Evolutionary conservation across 2,797 vertebrate genomes (phyloP), one percentile per base, ranked within the genome.

Genomic region (Aulostomus chinensis): DNA sequence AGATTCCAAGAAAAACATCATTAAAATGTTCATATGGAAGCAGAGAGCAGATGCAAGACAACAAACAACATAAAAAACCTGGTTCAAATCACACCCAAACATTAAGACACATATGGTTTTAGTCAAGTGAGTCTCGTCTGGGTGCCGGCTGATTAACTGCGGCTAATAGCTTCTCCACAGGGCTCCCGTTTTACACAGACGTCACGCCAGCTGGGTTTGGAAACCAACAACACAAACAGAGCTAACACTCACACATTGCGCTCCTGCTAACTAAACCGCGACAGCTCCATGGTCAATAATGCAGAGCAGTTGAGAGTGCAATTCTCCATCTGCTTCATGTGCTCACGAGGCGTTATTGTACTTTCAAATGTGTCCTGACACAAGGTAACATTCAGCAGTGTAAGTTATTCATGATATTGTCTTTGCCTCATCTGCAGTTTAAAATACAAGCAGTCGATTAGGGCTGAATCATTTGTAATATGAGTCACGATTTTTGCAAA

Each of bases 121-220:
- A 18, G 38, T 57, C 9, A 22, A 36, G 41, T 5, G 49, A 47
- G 52, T 53, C 46, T 57, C 6, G 3, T 55, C 47, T 54, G 9
- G 10, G 41, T 5, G 20, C 35, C 25, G 76, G 60, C 64, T 43
- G 69, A 80, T 75, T n/a, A 78, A 80, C 58, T 74, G 60, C 61
- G 53, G 57, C 76, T 78, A 81, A 80, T 58, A 55, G 80, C 59
- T 50, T 76, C 70, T 68, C 76, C 54, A 18, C 69, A 38, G 74
- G 78, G 52, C 0, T 36, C 20, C 64, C 35, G 57, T 37, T 73
- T 60, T 57, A 59, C 51, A 51, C 17, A 1, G 28, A 59, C 63
- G 45, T 12, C 37, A 33, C 31, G 36, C 68, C 73, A 56, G 49
- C 69, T 56, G 64, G 35, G 51, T 66, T 62, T 63, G 52, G 50